Base-by-base conservation (phyloP, 2,113 vertebrate species). In the Orientallactaga bullata region DNA sequence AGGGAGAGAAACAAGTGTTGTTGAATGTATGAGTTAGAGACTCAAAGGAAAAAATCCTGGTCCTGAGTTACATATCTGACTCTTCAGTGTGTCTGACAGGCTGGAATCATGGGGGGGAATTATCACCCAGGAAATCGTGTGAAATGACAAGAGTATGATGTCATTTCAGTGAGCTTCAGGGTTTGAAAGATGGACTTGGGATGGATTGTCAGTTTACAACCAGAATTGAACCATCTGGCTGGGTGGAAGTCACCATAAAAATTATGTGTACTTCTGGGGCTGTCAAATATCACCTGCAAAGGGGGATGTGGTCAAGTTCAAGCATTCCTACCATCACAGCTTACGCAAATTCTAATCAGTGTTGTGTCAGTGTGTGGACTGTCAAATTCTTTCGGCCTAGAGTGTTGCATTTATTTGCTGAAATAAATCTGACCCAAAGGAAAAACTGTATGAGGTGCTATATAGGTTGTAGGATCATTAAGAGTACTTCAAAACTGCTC, bases 401-500 rank as follows among this genome's bases (percentile, higher is more conserved):
- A 66, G 39, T 17, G 8, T 42, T 58, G 0, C 3, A 9, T 37
- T 37, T 16, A 42, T 35, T 32, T 47, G 47, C 51, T 16, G 39
- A 20, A 63, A 71, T 60, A 66, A 68, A 32, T 47, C 28, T 85
- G 47, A 60, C 63, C 16, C 1, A 9, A 58, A 55, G 51, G 39
- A 24, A 69, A n/a, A 11, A 3, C 3, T 1, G 13, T 17, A 3
- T 18, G 16, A 68, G n/a, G 0, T 30, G 30, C 28, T 32, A 0
- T 26, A 0, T 18, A 2, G 47, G 55, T 16, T 3, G 1, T 8
- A 7, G 16, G 30, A 3, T 72, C 24, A 3, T 30, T 20, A 0
- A n/a, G 21, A 35, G 13, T 23, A 2, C 32, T 0, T 17, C 7
- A 26, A 0, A 15, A 2, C 12, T 1, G 32, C 20, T 0, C 7